A percentile compares a stretch with the other conserved stretches of the same genome.
These are phyloP conservation scores for Andrena camellia DNA, from an alignment of 2,888 invertebrate species.

Conservation along the genomic window DNA sequence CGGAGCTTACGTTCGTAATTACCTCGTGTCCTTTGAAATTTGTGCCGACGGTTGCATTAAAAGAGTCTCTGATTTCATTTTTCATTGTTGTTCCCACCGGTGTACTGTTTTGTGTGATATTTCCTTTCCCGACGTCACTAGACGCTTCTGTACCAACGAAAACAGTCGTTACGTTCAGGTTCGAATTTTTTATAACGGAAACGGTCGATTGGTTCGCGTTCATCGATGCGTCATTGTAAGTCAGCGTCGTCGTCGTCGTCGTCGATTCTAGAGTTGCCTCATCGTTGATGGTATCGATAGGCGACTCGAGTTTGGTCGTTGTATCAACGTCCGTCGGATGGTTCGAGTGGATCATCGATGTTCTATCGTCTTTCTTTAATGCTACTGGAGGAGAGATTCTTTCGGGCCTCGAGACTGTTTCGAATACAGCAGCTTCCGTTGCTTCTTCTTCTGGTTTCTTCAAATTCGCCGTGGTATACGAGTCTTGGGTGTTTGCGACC, in stretches of 20 bases:
- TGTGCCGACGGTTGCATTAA: neutral
- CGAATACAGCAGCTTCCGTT: too few species aligned
- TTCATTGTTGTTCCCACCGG: too few species aligned
- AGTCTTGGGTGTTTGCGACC: neutral
- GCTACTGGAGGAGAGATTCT: neutral
- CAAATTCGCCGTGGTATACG: neutral
- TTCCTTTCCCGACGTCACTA: neutral
- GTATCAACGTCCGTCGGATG: neutral
- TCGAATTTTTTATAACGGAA: neutral
- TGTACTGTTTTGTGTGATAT: neutral
- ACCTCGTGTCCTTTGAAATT: too few species aligned
- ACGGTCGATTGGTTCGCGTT: neutral
- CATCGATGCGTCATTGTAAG: too few species aligned
- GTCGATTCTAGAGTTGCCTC: neutral
- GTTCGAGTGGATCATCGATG: neutral
- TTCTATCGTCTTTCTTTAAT: neutral
- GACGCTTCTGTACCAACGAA: neutral
- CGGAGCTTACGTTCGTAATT: neutral
- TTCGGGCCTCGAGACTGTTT: neutral
- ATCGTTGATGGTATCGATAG: too few species aligned
- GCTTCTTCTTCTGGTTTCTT: neutral
- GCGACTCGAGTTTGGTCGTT: too few species aligned
- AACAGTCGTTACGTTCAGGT: neutral
- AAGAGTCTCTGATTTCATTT: too few species aligned
- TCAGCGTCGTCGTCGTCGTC: neutral